Percentiles rank a stretch among this genome's conserved stretches.
These are phyloP conservation scores for Laothoe populi DNA, from an alignment of 2,888 invertebrate genomes.

Conservation along the genomic window DNA sequence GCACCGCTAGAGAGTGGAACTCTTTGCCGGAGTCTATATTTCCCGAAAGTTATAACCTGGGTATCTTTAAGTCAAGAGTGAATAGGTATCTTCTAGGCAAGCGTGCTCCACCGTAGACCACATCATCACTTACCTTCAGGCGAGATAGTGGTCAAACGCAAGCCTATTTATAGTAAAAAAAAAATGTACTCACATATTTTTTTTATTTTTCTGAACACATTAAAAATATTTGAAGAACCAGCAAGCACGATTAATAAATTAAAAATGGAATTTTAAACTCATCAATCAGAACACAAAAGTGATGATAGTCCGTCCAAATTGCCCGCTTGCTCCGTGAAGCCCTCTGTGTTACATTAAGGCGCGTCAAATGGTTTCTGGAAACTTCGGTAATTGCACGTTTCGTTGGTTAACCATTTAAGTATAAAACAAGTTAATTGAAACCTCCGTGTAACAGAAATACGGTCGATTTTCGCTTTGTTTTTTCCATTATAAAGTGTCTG, in stretches of 20 bases:
- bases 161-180: no score
- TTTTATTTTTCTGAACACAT: neutral
- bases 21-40: no score
- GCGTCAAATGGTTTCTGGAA: conserved; percentile 25
- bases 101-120: no score
- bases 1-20: no score
- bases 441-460: neutral
- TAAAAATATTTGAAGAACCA: neutral
- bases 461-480: neutral
- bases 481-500: conserved; percentile 3
- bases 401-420: conserved; percentile 1
- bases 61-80: no score
- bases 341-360: conserved; percentile 19
- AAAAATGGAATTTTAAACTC: neutral
- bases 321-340: conserved; percentile 8
- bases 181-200: no score
- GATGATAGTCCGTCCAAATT: conserved; percentile 13
- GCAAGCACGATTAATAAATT: neutral
- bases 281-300: conserved; percentile 13
- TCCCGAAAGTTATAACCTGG: no score
- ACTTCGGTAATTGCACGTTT: conserved; percentile 22
- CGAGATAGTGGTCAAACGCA: no score
- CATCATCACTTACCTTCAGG: no score
- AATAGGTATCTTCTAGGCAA: no score
- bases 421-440: neutral